Base-by-base conservation (phyloP, 2,113 vertebrate genomes). In the Bungarus multicinctus region DNA sequence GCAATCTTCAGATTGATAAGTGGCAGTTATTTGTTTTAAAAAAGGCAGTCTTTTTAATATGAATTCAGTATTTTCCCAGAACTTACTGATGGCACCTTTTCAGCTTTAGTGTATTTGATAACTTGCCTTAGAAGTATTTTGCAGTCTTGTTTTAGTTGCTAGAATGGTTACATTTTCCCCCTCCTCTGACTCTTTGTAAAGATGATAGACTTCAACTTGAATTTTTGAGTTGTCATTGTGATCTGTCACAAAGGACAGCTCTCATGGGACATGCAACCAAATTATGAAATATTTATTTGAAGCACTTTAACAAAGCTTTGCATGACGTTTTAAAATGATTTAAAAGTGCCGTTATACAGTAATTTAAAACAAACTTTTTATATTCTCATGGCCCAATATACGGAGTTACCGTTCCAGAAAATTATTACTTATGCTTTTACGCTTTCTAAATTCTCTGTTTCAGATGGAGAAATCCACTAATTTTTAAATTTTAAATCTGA, bases 61-160 rank as follows among this genome's bases (percentile, higher is more conserved):
- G 43, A 91, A 94, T 54, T 5, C 27, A 91, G 6, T 47, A 90
- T 95, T 94, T 95, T 90, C 93, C 30, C 87, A 90, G 88, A 93
- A 22, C 8, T 0, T 2, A 64, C 55, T 93, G 34, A 1, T 43
- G 87, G 2, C 12, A 27, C 90, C 50, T 55, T 39, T 60, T 2
- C 6, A 14, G 6, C 45, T 58, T 18, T 88, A 14, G 30, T 92
- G 14, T 27, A 52, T 47, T 27, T 54, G 94, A 9, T 2, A 6
- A 85, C 7, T 16, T 69, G 43, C 93, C 92, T 91, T 85, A 88
- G n/a, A 52, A 43, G 45, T 12, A 34, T 92, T 23, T 94, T 94
- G 53, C 45, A 89, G 39, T 30, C 58, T 0, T 89, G 25, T 47
- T 87, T 1, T 54, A 45, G 14, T 90, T 54, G 55, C 23, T 52